Evolutionary conservation across 64 coral and sea anemone genomes (phyloP).

Genomic region (Catalaphyllia jardinei): DNA sequence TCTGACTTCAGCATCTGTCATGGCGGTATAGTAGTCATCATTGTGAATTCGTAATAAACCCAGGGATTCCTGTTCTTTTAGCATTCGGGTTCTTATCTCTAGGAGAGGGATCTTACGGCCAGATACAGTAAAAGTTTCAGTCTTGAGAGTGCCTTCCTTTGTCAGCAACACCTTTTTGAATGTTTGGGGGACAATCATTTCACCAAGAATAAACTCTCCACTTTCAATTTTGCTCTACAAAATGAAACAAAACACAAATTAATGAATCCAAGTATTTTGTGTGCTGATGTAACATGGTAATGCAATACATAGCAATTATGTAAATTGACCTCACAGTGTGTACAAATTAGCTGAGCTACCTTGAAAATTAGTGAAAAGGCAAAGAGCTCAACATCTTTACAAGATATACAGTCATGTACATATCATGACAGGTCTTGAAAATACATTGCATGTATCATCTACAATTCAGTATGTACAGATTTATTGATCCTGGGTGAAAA

Average conservation of each 20-base stretch:
- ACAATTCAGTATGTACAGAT: no score
- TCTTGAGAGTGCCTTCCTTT: constrained; percentile 25
- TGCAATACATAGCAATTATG: no score
- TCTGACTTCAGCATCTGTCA: constrained; percentile 1
- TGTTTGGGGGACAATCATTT: constrained; percentile 44
- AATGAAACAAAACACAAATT: neutral
- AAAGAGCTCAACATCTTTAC: no score
- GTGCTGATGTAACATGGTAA: no score
- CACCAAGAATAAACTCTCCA: constrained; percentile 48
- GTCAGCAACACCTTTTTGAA: constrained; percentile 37
- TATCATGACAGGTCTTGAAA: no score
- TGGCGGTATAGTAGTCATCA: constrained; percentile 21
- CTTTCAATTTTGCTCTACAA: constrained; percentile 8
- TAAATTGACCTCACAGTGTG: no score
- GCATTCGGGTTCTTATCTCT: constrained; percentile 21
- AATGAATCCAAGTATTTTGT: neutral
- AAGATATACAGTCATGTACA: no score
- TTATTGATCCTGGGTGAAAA: no score
- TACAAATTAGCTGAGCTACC: no score
- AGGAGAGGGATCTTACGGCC: constrained; percentile 41
- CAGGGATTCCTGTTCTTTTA: constrained; percentile 24
- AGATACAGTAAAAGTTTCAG: constrained; percentile 45
- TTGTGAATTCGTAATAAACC: constrained; percentile 51
- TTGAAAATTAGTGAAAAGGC: no score
- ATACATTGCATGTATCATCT: no score